These are phyloP conservation scores for Yoshiicerus persimilis DNA, from an alignment of 1,140 invertebrate species.

Conservation along the genomic window DNA sequence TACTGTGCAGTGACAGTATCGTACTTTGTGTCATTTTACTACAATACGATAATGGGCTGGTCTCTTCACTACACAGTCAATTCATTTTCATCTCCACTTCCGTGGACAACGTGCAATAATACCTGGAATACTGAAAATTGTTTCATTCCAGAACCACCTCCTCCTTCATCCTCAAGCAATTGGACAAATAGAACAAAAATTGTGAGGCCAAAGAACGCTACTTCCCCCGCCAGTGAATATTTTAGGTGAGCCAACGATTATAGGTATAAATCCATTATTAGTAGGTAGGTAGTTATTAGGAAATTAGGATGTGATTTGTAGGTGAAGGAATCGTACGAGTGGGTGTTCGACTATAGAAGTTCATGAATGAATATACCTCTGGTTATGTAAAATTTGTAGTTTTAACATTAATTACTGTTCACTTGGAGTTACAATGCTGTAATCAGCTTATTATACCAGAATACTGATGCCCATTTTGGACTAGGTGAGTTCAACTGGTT, in stretches of 20 bases:
- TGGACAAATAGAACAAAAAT: slow-evolving; percentile 48
- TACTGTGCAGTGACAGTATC: slow-evolving; percentile 83
- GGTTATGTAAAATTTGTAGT: too few relatives aligned
- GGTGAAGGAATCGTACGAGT: too few relatives aligned
- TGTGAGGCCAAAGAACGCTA: slow-evolving; percentile 55
- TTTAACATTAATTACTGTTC: too few relatives aligned
- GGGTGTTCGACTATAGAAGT: too few relatives aligned
- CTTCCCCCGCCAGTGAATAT: slow-evolving; percentile 67
- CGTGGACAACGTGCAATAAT: slow-evolving; percentile 85
- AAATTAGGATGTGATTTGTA: too few relatives aligned
- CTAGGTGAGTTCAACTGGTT: too few relatives aligned
- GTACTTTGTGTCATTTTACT: slow-evolving; percentile 86
- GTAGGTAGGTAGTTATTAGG: too few relatives aligned
- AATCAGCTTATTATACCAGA: too few relatives aligned
- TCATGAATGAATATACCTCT: too few relatives aligned
- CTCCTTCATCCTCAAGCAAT: slow-evolving; percentile 52
- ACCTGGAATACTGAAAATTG: slow-evolving; percentile 83
- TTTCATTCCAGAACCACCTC: slow-evolving; percentile 51
- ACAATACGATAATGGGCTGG: slow-evolving; percentile 90
- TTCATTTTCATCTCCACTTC: slow-evolving; percentile 69
- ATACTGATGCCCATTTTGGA: too few relatives aligned
- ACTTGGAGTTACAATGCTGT: too few relatives aligned
- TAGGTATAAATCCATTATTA: background rate
- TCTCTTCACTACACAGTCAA: slow-evolving; percentile 80
- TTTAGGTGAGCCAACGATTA: slow-evolving; percentile 51